These are phyloP conservation scores for Eptesicus fuscus DNA, from an alignment of 2,113 vertebrate species.

Conservation along the genomic window DNA sequence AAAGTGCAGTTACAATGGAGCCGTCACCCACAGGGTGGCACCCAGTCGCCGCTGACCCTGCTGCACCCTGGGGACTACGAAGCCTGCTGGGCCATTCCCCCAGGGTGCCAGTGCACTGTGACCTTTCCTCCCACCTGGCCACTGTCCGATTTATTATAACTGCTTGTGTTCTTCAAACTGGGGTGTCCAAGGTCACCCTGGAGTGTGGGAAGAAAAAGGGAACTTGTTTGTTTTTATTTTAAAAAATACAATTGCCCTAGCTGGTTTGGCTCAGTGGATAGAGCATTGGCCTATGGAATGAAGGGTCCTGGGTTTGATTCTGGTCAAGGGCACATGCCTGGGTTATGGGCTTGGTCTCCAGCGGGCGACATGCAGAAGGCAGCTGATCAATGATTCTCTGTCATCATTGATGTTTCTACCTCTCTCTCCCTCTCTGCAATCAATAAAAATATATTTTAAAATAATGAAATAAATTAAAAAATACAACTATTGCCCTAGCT, in stretches of 20 bases:
- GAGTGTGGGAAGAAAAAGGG: neutral
- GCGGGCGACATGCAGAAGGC: no score
- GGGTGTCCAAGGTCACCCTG: neutral
- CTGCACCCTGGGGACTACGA: neutral
- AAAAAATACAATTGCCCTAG: neutral
- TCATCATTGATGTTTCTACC: no score
- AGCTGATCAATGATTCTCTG: no score
- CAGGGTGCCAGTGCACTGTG: neutral
- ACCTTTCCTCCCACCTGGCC: neutral
- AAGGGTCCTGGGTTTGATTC: no score
- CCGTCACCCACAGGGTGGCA: accelerated
- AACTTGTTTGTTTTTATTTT: neutral
- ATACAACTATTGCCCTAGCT: no score
- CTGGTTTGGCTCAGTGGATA: no score
- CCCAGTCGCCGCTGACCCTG: neutral
- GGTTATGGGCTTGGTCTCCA: no score
- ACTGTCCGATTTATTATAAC: neutral
- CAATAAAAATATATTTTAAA: no score
- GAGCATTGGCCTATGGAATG: no score
- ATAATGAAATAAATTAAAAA: no score
- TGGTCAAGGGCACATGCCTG: no score
- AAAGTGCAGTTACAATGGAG: constrained; percentile 34
- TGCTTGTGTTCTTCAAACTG: neutral
- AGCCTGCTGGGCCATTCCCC: neutral
- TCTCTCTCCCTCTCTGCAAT: no score